phyloP scores from a whole-genome alignment of 2,888 invertebrate genomes.

The Himalopsyche japonica region DNA sequence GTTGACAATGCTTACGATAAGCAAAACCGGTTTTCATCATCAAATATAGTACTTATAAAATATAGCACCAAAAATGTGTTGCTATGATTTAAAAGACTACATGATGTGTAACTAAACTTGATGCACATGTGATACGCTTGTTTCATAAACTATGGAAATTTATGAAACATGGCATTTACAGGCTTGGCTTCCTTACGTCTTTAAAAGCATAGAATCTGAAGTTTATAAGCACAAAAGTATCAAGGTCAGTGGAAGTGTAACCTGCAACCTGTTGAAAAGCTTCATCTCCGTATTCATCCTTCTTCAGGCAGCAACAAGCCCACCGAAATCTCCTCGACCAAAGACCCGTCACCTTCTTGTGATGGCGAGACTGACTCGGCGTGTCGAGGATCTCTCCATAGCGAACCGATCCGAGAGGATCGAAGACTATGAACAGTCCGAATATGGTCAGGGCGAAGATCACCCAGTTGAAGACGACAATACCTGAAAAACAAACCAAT shows the following conservation, averaged over 20 bases:
- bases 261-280: slow-evolving; percentile 81
- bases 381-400: slow-evolving; percentile 67
- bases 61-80: no score
- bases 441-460: slow-evolving; percentile 73
- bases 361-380: slow-evolving; percentile 67
- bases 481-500: slow-evolving; percentile 54
- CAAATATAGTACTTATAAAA: no score
- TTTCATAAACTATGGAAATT: no score
- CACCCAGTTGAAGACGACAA: slow-evolving; percentile 82
- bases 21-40: no score
- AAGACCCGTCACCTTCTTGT: slow-evolving; percentile 70
- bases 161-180: no score
- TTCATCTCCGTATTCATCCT: slow-evolving; percentile 76
- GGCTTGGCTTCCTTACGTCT: no score
- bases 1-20: no score
- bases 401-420: slow-evolving; percentile 73
- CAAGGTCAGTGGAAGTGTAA: slow-evolving; percentile 45
- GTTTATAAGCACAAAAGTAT: background rate
- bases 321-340: slow-evolving; percentile 76
- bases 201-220: no score
- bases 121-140: no score
- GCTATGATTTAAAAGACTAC: no score
- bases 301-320: slow-evolving; percentile 74
- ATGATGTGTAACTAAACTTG: no score
- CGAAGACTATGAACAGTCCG: slow-evolving; percentile 78